phyloP scores from a whole-genome alignment of 2,888 invertebrate species.

The Megastigmus dorsalis region DNA sequence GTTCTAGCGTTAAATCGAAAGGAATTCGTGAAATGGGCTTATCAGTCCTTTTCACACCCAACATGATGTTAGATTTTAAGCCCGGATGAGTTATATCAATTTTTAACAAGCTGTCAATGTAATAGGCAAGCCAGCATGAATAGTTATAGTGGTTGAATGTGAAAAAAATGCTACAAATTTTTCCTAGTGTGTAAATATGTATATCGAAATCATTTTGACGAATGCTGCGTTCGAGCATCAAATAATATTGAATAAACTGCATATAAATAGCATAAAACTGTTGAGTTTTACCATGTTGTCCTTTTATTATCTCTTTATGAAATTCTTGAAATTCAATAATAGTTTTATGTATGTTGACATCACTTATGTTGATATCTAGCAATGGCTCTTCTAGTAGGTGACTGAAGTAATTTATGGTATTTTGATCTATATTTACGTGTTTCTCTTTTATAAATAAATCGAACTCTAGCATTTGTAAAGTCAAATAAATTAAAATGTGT shows the following conservation, averaged over 20 bases:
- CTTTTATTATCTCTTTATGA: slow-evolving; percentile 55
- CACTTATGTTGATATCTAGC: slow-evolving; percentile 9
- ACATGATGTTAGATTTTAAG: slow-evolving; percentile 51
- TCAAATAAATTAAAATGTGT: slow-evolving; percentile 42
- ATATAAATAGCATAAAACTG: slow-evolving; percentile 63
- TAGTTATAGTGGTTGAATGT: slow-evolving; percentile 65
- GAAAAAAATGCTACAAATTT: slow-evolving; percentile 62
- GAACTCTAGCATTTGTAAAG: slow-evolving; percentile 58
- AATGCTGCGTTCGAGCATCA: slow-evolving; percentile 26
- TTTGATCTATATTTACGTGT: too few relatives aligned
- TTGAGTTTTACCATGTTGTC: slow-evolving; percentile 63
- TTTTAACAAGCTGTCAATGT: slow-evolving; percentile 62
- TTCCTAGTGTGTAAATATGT: slow-evolving; percentile 56
- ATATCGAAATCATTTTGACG: slow-evolving; percentile 40
- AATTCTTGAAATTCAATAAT: slow-evolving; percentile 54
- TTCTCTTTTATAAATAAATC: slow-evolving; percentile 54
- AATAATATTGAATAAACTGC: slow-evolving; percentile 60
- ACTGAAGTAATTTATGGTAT: slow-evolving; percentile 35
- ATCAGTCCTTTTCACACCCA: slow-evolving; percentile 54
- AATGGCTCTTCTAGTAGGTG: slow-evolving; percentile 27
- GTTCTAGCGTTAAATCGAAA: slow-evolving; percentile 56
- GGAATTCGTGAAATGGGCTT: slow-evolving; percentile 55
- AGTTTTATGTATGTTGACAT: slow-evolving; percentile 44
- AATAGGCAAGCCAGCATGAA: slow-evolving; percentile 63
- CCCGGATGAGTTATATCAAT: slow-evolving; percentile 63